Evolutionary conservation across 2,888 invertebrate species (phyloP).

Genomic region (Drosophila infuscata): DNA sequence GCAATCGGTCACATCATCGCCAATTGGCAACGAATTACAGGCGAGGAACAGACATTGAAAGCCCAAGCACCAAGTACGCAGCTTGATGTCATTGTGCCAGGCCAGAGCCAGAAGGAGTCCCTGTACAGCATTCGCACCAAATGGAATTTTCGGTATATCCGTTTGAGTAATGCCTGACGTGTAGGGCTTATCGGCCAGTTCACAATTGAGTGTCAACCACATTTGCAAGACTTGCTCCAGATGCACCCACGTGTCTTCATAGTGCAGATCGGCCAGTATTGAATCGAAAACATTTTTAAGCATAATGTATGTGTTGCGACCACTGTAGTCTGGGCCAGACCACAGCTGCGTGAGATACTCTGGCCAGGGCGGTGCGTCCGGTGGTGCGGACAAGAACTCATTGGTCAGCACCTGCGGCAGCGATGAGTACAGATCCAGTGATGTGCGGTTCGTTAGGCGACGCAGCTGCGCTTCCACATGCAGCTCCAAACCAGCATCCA

Average conservation of each 20-base stretch:
- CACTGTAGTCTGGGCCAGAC: constrained; percentile 86
- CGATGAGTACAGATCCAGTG: constrained; percentile 84
- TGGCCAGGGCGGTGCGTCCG: constrained; percentile 85
- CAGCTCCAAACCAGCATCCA: constrained; percentile 92
- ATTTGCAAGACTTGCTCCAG: constrained; percentile 94
- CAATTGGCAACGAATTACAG: constrained; percentile 87
- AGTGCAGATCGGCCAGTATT: constrained; percentile 89
- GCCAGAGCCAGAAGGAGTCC: constrained; percentile 89
- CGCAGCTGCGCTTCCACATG: constrained; percentile 91
- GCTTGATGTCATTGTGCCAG: constrained; percentile 89
- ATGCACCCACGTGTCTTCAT: constrained; percentile 90
- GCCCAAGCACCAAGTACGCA: constrained; percentile 91
- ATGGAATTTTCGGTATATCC: constrained; percentile 88
- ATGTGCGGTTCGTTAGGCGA: constrained; percentile 89
- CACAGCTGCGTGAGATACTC: constrained; percentile 85
- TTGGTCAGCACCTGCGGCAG: constrained; percentile 83
- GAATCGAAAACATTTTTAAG: constrained; percentile 89
- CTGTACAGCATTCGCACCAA: constrained; percentile 88
- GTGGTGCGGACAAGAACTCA: constrained; percentile 81
- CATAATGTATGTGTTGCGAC: constrained; percentile 87
- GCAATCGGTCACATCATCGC: constrained; percentile 77
- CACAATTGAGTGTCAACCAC: constrained; percentile 94
- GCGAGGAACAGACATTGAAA: constrained; percentile 90
- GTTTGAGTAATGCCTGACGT: constrained; percentile 87
- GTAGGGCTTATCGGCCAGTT: constrained; percentile 84